phyloP scores from a whole-genome alignment of 2,797 vertebrate genomes.

The Anguilla anguilla region DNA sequence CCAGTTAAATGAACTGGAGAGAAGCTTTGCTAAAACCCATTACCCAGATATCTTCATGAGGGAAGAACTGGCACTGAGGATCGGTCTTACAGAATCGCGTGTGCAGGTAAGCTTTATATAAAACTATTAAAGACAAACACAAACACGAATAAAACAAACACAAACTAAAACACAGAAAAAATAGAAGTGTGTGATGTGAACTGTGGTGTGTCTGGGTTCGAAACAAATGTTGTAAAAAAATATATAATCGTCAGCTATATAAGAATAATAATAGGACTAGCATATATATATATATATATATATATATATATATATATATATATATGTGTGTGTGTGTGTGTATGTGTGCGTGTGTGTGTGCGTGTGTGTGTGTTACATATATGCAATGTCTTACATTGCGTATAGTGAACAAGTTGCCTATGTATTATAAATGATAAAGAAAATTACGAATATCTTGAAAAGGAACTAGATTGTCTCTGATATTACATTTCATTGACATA shows the following conservation, averaged over 20 bases:
- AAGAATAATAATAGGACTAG: no score
- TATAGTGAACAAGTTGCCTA: background rate
- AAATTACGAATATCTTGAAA: background rate
- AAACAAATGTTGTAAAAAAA: background rate
- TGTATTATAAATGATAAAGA: background rate
- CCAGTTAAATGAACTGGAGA: constrained; percentile 96
- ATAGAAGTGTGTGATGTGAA: background rate
- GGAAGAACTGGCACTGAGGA: constrained; percentile 93
- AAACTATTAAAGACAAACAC: background rate
- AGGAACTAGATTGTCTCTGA: background rate
- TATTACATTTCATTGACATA: constrained; percentile 33
- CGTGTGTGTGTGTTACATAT: no score
- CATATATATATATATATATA: background rate
- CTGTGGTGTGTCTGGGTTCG: background rate
- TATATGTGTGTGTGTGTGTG: background rate
- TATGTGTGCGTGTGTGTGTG: no score
- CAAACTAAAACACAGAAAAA: background rate
- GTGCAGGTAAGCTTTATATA: constrained; percentile 83
- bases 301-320: background rate
- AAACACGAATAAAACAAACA: background rate
- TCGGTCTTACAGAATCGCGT: constrained; percentile 95
- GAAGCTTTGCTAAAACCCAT: constrained; percentile 98
- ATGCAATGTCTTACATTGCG: background rate
- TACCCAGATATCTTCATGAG: constrained; percentile 99
- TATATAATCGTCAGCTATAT: background rate